Evolutionary conservation across 2,797 vertebrate species (phyloP), one percentile per base, ranked within the genome.

Genomic region (Jordanella pulchra): DNA sequence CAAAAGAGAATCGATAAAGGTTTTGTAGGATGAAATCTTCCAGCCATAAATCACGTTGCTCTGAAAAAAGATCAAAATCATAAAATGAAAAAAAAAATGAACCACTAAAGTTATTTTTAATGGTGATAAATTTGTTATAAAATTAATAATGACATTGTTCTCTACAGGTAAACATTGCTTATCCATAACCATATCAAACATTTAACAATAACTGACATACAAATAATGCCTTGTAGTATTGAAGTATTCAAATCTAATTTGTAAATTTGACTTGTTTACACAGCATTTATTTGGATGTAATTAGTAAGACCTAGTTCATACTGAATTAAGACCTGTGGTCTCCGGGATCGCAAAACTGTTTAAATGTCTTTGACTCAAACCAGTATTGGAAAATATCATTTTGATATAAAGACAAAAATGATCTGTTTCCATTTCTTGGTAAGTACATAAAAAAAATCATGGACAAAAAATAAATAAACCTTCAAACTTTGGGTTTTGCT

Each of bases 31-130:
- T 55, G 56, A 86, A 56, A 98, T 79, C 83, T 93, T 95, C 97
- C 97, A 97, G 72, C 97, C 97, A 83, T 96, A 98, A 77, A 97
- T 91, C 83, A 97, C 42, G 65, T 98, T 97, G 82, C 91, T 93
- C 97, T 99, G 80, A 25, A 79, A 39, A n/a, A 70, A 63, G 35
- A 80, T 25, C 11, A 68, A 0, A 3, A 64, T 2, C 6, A 1
- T 65, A 35, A 56, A 13, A 66, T 55, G 28, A 73, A 39, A 18
- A 68, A 73, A 39, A 18, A 68, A 17, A 50, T 18, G 17, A 60
- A 47, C 14, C 6, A 12, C 21, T 30, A 7, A 30, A 27, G 23
- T 74, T 7, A 35, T n/a, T 47, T 39, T 12, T 53, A 15, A 56
- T 6, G 5, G 45, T 72, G 51, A 32, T 4, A 42, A 15, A 18